Evolutionary conservation across 2,888 invertebrate species (phyloP).

Genomic region (Mongoloraphidia duomilia): DNA sequence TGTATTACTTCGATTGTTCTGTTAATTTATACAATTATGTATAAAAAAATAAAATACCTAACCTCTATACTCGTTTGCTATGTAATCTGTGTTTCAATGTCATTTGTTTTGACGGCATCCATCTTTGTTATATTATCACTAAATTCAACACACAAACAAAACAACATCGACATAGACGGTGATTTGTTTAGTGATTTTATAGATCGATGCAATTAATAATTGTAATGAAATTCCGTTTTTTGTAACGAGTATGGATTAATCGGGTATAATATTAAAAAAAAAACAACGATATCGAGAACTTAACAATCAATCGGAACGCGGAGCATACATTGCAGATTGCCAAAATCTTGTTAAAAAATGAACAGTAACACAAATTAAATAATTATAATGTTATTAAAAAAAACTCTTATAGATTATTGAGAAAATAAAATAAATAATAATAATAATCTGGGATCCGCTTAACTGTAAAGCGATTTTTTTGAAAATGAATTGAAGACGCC

Average conservation of each 20-base stretch:
- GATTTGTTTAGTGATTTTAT: too few species aligned
- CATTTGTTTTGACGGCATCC: too few species aligned
- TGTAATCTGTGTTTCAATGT: too few species aligned
- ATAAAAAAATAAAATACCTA: too few species aligned
- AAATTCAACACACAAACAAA: too few species aligned
- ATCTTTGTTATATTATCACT: too few species aligned
- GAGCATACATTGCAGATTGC: slow-evolving; percentile 2
- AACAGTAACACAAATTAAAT: slow-evolving; percentile 3
- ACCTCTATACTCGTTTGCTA: too few species aligned
- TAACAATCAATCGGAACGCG: background rate
- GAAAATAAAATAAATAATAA: background rate
- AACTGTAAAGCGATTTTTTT: slow-evolving; percentile 2
- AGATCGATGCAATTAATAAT: too few species aligned
- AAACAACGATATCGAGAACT: background rate
- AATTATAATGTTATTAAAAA: background rate
- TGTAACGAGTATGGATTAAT: background rate
- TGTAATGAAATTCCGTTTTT: too few species aligned
- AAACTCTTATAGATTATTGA: background rate
- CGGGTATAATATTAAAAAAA: background rate
- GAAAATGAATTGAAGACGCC: background rate
- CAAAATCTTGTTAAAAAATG: slow-evolving; percentile 7
- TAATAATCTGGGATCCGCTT: slow-evolving; percentile 7
- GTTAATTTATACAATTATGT: too few species aligned
- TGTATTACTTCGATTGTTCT: too few species aligned
- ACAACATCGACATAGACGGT: too few species aligned